A percentile compares a stretch with the other conserved stretches of the same genome.
Conservation (phyloP, 2,113 vertebrate genomes). For the Microtus oregoni region DNA sequence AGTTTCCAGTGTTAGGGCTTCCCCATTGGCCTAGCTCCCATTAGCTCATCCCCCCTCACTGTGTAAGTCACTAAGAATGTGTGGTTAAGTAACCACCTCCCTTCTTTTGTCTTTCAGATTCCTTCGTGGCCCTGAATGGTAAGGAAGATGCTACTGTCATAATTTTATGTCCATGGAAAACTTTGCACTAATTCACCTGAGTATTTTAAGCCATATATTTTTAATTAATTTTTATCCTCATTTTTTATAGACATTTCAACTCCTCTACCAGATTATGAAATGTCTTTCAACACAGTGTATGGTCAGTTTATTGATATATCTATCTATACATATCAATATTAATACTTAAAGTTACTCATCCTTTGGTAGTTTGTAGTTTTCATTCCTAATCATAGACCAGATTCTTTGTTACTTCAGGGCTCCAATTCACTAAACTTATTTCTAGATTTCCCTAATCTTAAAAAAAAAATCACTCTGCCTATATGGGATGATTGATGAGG, state of each 20-base stretch:
- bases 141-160: slow-evolving; percentile 87
- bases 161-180: slow-evolving; percentile 79
- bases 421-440: slow-evolving; percentile 88
- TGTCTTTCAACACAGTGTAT: slow-evolving; percentile 89
- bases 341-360: slow-evolving; percentile 58
- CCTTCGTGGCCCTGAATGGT: slow-evolving; percentile 98
- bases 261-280: slow-evolving; percentile 93
- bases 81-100: slow-evolving; percentile 78
- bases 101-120: slow-evolving; percentile 92
- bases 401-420: slow-evolving; percentile 75
- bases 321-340: slow-evolving; percentile 60
- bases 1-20: not conserved
- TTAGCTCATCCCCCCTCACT: not conserved
- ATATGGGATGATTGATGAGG: slow-evolving; percentile 17
- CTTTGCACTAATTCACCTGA: slow-evolving; percentile 76
- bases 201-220: slow-evolving; percentile 75
- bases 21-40: not conserved
- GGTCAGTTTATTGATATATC: slow-evolving; percentile 87
- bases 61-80: slow-evolving; percentile 10
- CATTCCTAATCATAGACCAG: slow-evolving; percentile 72
- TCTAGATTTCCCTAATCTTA: slow-evolving; percentile 61
- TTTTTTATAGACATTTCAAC: slow-evolving; percentile 95
- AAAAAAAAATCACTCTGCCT: slow-evolving; percentile 61
- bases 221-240: slow-evolving; percentile 83
- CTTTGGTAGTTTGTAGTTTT: slow-evolving; percentile 81